Conservation (phyloP, 2,113 vertebrate genomes). For the Chaenocephalus aceratus region DNA sequence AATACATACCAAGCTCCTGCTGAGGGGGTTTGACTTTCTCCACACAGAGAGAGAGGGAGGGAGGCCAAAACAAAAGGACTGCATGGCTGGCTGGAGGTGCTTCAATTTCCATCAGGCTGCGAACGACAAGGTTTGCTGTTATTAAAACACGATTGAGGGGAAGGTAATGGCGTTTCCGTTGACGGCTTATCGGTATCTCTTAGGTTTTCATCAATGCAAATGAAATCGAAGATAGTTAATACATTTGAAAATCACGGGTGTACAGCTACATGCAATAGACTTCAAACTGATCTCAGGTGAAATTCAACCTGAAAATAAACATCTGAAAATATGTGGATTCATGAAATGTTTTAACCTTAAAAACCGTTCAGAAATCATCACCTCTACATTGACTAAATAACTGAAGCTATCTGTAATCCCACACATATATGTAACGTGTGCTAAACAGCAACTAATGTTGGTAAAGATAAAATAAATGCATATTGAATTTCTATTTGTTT, state of each 20-base stretch:
- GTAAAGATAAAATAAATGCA: background rate
- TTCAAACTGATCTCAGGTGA: background rate
- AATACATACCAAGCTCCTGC: constrained; percentile 70
- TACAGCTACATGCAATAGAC: background rate
- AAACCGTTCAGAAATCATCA: background rate
- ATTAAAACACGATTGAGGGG: background rate
- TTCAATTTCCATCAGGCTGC: constrained; percentile 16
- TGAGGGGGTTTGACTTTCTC: constrained; percentile 69
- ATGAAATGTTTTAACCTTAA: background rate
- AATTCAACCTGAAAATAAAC: background rate
- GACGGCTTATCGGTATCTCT: too few relatives aligned
- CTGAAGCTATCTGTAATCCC: background rate
- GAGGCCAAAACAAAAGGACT: constrained; percentile 58
- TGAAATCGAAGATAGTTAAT: background rate
- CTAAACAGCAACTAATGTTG: background rate
- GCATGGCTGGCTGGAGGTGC: constrained; percentile 23
- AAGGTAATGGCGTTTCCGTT: too few relatives aligned
- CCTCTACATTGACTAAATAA: background rate
- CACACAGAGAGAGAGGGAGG: constrained; percentile 33
- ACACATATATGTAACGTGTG: background rate
- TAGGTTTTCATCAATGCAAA: background rate
- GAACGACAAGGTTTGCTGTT: background rate
- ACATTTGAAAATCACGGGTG: fast-evolving
- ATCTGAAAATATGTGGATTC: background rate
- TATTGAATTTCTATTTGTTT: background rate